These are phyloP conservation scores for Portunus trituberculatus DNA, from an alignment of 1,140 invertebrate species.

Conservation along the genomic window DNA sequence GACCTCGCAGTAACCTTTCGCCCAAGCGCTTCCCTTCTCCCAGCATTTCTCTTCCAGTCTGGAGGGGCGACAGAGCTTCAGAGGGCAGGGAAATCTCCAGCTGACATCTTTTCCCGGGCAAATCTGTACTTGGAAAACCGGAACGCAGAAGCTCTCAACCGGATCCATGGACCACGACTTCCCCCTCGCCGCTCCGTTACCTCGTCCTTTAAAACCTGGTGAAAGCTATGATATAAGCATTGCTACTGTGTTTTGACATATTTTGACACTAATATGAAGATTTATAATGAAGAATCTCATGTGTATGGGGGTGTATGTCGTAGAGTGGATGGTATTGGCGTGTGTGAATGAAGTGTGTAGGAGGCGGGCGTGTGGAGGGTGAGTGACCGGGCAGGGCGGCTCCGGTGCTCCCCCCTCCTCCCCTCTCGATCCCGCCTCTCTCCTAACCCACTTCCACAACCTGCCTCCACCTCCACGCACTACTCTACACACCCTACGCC, in stretches of 20 bases:
- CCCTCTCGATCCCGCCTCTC: neutral
- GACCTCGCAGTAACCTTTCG: neutral
- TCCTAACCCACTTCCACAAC: neutral
- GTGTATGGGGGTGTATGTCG: neutral
- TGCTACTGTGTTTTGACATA: neutral
- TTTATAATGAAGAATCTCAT: neutral
- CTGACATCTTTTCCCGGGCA: constrained; percentile 18
- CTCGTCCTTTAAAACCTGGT: neutral
- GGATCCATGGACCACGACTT: neutral
- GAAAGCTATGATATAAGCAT: neutral
- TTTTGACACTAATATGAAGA: neutral
- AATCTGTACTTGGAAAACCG: constrained; percentile 21
- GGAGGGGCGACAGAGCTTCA: neutral
- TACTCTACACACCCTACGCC: neutral
- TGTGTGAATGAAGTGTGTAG: neutral
- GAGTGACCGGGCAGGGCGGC: constrained; percentile 3
- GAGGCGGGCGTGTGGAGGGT: neutral
- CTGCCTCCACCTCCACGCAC: neutral
- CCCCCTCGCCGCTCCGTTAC: neutral
- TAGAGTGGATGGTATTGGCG: neutral
- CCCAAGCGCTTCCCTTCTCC: neutral
- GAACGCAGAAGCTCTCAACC: neutral
- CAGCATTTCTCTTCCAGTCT: neutral
- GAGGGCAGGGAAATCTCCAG: constrained; percentile 9
- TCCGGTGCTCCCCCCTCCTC: neutral